Base-by-base conservation (phyloP, 92 coral and sea anemone genomes). In the Pocillopora grandis region DNA sequence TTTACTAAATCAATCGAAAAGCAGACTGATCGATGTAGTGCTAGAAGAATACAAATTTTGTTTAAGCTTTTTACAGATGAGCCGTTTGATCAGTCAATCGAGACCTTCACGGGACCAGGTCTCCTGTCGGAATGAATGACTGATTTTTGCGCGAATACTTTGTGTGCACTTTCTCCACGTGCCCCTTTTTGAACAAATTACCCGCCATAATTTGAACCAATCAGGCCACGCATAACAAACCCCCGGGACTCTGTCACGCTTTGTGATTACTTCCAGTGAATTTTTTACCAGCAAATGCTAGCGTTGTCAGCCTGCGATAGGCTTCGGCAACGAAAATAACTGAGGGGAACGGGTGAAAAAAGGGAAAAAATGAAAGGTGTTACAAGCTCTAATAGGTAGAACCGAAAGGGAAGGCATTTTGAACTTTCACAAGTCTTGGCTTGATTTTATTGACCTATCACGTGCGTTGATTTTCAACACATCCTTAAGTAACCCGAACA, bases 141-240 rank as follows among this genome's bases (percentile, higher is more conserved):
- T 56, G 90, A 72, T 76, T 67, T 83, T 77, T 84, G 88, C 81
- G 77, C 62, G 82, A 84, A 76, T 71, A 72, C 58, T 56, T 42
- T 71, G 58, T 76, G 80, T 31, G 49, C 65, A 58, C 73, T n/a
- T 31, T 66, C 18, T 84, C 21, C 87, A 87, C 90, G 87, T 87
- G 90, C 87, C 88, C 57, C 31, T 27, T 76, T 87, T 87, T 87
- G 90, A 87, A 87, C 87, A 78, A 87, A 82, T 87, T 82, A 82
- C 90, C 90, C 88, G 90, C 90, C 90, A 82, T 33, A 83, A 62
- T 65, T 67, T 67, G 10, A 20, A 69, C 90, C 90, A 87, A 87
- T 87, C 90, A 87, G 71, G 18, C 10, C 62, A n/a, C 15, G 49
- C 70, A 52, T 76, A 76, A 75, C 15, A 4, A 58, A 52, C 87